These are phyloP conservation scores for Muntiacus muntjak DNA, from an alignment of 2,113 vertebrate genomes.

Conservation along the genomic window DNA sequence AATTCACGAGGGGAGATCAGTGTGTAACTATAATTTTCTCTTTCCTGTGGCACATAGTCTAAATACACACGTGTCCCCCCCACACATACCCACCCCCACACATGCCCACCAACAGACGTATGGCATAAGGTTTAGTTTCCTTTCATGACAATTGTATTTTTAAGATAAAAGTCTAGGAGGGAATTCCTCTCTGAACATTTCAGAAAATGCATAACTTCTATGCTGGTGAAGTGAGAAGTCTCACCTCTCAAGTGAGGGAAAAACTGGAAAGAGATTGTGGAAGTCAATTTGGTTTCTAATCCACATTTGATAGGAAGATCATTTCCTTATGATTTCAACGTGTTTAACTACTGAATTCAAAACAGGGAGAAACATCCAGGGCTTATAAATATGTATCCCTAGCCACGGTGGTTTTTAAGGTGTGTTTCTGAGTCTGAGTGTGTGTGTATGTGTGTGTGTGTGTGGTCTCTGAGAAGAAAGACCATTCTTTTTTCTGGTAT, in stretches of 20 bases:
- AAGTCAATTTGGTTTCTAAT: neutral
- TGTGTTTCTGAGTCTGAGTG: neutral
- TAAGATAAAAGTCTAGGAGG: neutral
- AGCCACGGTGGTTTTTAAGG: neutral
- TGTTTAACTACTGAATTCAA: neutral
- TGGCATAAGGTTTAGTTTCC: neutral
- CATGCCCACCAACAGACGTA: fast-evolving
- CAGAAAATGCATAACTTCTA: neutral
- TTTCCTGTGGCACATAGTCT: neutral
- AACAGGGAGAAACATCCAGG: neutral
- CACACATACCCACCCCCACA: too few species aligned
- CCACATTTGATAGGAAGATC: neutral
- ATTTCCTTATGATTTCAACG: neutral
- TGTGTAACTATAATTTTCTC: neutral
- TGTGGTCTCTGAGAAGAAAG: neutral
- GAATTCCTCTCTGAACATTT: neutral
- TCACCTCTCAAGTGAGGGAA: neutral
- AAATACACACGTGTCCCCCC: fast-evolving
- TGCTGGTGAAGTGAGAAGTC: neutral
- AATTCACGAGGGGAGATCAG: fast-evolving
- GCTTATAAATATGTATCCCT: neutral
- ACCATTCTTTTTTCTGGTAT: neutral
- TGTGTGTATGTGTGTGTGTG: too few species aligned
- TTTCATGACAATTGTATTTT: neutral
- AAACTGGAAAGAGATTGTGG: neutral